Evolutionary conservation across 1,140 invertebrate genomes (phyloP).

Genomic region (Drosophila subobscura): DNA sequence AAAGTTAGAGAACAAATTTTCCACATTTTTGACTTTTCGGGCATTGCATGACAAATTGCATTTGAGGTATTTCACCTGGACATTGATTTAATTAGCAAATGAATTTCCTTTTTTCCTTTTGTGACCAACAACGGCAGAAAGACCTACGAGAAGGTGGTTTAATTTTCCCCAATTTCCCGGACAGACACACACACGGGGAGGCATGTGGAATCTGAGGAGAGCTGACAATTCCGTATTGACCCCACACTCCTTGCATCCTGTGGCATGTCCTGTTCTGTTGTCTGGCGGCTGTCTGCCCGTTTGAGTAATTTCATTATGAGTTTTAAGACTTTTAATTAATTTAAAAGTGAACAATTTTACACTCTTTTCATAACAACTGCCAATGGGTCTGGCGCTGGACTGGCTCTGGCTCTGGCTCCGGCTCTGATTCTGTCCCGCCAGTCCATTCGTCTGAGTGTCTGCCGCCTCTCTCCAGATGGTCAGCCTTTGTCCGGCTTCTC

Average conservation of each 20-base stretch:
- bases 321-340: constrained; percentile 80
- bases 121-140: constrained; percentile 6
- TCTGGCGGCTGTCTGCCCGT: constrained; percentile 34
- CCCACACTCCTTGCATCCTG: constrained; percentile 10
- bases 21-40: constrained; percentile 35
- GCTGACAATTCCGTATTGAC: constrained; percentile 25
- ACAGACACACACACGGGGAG: neutral
- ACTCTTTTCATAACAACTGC: constrained; percentile 53
- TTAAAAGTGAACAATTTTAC: constrained; percentile 76
- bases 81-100: constrained; percentile 67
- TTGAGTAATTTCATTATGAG: constrained; percentile 77
- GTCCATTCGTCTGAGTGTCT: neutral
- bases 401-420: neutral
- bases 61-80: constrained; percentile 57
- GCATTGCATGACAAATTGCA: constrained; percentile 53
- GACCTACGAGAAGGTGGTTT: constrained; percentile 37
- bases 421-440: neutral
- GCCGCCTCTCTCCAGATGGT: neutral
- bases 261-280: neutral
- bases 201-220: too few relatives aligned
- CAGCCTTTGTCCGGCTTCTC: too few relatives aligned
- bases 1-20: constrained; percentile 15
- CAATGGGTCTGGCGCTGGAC: neutral
- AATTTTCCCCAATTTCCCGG: constrained; percentile 34
- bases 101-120: constrained; percentile 36